Evolutionary conservation across 2,888 invertebrate species (phyloP).

Genomic region (Amiota minor): DNA sequence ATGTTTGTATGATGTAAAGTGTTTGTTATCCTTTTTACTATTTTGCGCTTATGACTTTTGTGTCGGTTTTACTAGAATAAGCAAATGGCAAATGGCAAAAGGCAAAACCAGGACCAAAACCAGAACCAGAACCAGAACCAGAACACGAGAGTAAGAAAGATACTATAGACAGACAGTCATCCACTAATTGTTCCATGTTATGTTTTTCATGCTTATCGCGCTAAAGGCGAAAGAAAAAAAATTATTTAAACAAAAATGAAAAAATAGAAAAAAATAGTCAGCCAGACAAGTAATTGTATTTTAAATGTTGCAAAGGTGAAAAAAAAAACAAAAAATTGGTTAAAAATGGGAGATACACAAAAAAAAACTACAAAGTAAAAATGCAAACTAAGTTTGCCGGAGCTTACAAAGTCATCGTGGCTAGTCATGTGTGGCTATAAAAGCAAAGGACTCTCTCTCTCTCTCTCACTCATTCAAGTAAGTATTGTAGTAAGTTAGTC

Average conservation of each 20-base stretch:
- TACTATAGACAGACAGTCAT: conserved; percentile 31
- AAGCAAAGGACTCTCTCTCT: too few species aligned
- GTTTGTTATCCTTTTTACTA: neutral
- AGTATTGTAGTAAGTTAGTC: neutral
- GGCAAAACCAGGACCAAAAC: conserved; percentile 35
- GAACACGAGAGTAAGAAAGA: conserved; percentile 20
- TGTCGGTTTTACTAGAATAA: conserved; percentile 28
- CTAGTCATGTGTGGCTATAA: conserved; percentile 1
- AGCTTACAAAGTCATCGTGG: neutral
- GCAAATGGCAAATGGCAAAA: conserved; percentile 16
- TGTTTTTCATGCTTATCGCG: conserved; percentile 59
- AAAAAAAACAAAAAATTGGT: conserved; percentile 50
- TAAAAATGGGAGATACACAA: neutral
- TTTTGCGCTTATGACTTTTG: conserved; percentile 53
- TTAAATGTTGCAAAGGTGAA: conserved; percentile 62
- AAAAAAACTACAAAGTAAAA: conserved; percentile 15
- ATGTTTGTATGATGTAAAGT: neutral
- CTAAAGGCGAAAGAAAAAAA: conserved; percentile 29
- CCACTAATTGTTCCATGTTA: conserved; percentile 66
- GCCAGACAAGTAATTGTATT: conserved; percentile 66
- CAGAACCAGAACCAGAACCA: conserved; percentile 17
- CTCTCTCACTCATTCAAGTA: too few species aligned
- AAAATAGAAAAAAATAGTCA: conserved; percentile 16
- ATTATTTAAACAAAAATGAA: neutral
- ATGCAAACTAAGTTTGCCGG: neutral